Percentiles rank a stretch among this genome's conserved stretches.
These are phyloP conservation scores for Scolanthus callimorphus DNA, from an alignment of 92 coral and sea anemone genomes.

Conservation along the genomic window DNA sequence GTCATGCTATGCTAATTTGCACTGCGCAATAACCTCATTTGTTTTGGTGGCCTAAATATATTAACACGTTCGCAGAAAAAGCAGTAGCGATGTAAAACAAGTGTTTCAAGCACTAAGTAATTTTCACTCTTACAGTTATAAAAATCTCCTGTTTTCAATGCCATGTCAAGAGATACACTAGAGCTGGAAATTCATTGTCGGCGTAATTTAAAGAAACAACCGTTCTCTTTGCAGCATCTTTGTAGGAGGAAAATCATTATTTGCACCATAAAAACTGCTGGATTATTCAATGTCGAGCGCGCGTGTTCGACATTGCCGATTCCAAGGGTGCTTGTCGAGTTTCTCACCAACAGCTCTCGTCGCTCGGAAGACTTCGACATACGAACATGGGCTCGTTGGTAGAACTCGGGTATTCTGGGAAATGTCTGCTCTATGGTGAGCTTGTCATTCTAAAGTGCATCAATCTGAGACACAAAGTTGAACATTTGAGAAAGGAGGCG, in stretches of 20 bases:
- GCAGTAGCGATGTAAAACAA: too few relatives aligned
- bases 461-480: conserved; percentile 6
- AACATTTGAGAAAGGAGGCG: conserved; percentile 10
- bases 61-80: too few relatives aligned
- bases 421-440: conserved; percentile 53
- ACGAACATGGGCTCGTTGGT: conserved; percentile 7
- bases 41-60: too few relatives aligned
- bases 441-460: conserved; percentile 56
- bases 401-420: conserved; percentile 5
- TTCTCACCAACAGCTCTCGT: conserved; percentile 39
- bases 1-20: too few relatives aligned
- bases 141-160: too few relatives aligned
- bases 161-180: not conserved
- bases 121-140: too few relatives aligned
- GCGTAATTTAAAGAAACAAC: not conserved
- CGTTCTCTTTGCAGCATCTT: conserved; percentile 6
- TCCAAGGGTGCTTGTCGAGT: conserved; percentile 52
- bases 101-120: too few relatives aligned
- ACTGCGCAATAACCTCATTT: too few relatives aligned
- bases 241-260: conserved; percentile 13
- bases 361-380: conserved; percentile 43
- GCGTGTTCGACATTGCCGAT: conserved; percentile 28
- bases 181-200: not conserved
- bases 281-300: conserved; percentile 5
- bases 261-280: conserved; percentile 7